Evolutionary conservation across 2,113 vertebrate species (phyloP).

Genomic region (Periophthalmus modestus): DNA sequence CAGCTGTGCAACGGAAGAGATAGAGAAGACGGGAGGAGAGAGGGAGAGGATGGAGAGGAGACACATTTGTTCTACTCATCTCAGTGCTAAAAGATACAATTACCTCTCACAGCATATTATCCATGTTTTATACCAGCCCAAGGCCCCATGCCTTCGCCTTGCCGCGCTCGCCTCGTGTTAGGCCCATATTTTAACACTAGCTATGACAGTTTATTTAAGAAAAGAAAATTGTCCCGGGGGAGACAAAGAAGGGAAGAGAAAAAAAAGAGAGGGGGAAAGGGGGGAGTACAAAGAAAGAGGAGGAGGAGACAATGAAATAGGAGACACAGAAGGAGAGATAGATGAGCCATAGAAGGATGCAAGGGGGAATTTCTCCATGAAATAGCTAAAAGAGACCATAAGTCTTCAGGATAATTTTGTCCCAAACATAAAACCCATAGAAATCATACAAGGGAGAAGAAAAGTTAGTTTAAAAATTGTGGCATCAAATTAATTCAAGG

Average conservation of each 20-base stretch:
- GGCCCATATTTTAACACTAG: conserved; percentile 99
- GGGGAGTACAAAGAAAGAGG: conserved; percentile 55
- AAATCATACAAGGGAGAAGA: conserved; percentile 9
- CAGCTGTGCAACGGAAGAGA: conserved; percentile 75
- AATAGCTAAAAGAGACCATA: conserved; percentile 44
- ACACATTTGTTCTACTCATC: conserved; percentile 99
- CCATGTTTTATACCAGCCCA: conserved; percentile 99
- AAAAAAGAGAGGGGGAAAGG: conserved; percentile 54
- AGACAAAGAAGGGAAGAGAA: conserved; percentile 71
- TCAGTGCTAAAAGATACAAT: conserved; percentile 99
- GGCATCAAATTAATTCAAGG: neutral
- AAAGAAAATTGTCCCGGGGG: conserved; percentile 99
- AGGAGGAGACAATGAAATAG: conserved; percentile 38
- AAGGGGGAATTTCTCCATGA: conserved; percentile 32
- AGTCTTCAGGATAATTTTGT: conserved; percentile 88
- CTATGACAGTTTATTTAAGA: conserved; percentile 99
- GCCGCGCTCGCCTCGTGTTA: conserved; percentile 85
- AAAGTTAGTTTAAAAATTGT: neutral
- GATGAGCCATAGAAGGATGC: conserved; percentile 36
- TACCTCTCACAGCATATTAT: conserved; percentile 99
- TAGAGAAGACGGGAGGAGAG: conserved; percentile 38
- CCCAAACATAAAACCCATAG: conserved; percentile 82
- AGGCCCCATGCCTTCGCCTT: conserved; percentile 79
- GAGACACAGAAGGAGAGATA: conserved; percentile 46
- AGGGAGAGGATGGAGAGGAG: conserved; percentile 72